Evolutionary conservation across 2,888 invertebrate genomes (phyloP), one percentile per base, ranked within the genome.

Genomic region (Rhyacophila evoluta): DNA sequence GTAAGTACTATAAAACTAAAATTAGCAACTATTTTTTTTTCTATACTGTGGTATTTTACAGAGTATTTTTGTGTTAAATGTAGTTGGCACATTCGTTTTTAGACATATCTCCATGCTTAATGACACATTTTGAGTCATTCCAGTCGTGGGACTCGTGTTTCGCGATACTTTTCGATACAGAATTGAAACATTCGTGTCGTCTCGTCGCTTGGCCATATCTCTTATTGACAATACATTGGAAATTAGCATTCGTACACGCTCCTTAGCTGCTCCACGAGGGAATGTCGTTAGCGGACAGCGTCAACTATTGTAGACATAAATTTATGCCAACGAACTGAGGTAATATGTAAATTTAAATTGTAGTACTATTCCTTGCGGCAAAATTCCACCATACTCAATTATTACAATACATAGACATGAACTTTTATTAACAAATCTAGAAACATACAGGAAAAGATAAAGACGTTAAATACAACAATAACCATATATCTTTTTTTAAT

Each of bases 241-340:
- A 29, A 79, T 79, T 79, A 79, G 79, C 79, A 79, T 76, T 41
- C 38, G 39, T 72, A 79, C 76, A 79, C 73, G 79, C 70, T 74
- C 39, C 28, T 55, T 55, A 55, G 55, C 55, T 10, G 25, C 55
- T 25, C 55, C 25, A 55, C 55, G 55, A 55, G 55, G 55, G 55
- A 55, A 25, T 55, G 55, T 55, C 55, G 55, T 55, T 55, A 55
- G 55, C 55, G 55, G 55, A 55, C 55, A 55, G 19, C 55, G 55
- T 55, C 55, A 55, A 55, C 55, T 55, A 55, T 55, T 55, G 55
- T 55, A 25, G 55, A 19, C 55, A 25, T 55, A 55, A 55, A 55
- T 55, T 55, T 55, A 55, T 55, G 55, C 19, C 55, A 55, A 55
- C 55, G 19, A 55, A 55, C 55, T 55, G 55, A 8, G 55, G 55